Evolutionary conservation across 2,113 vertebrate species (phyloP).

Genomic region (Percina caprodes): DNA sequence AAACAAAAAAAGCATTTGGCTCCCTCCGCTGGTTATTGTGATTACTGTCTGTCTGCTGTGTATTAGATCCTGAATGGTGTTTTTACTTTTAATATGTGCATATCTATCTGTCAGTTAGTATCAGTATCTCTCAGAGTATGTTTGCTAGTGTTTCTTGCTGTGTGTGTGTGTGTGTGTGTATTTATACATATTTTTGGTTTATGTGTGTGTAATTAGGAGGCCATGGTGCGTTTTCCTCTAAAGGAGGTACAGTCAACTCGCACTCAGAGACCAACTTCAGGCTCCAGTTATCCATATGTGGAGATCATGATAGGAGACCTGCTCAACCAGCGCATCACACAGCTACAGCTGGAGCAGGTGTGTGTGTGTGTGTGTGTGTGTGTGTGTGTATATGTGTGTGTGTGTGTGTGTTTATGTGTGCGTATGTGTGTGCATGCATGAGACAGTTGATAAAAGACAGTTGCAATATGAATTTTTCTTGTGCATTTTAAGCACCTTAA

Average conservation of each 20-base stretch:
- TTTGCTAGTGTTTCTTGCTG: background rate
- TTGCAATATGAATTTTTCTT: background rate
- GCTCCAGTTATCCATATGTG: constrained; percentile 94
- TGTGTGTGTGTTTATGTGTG: constrained; percentile 3
- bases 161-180: constrained; percentile 22
- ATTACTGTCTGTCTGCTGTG: background rate
- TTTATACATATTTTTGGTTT: background rate
- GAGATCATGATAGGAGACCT: constrained; percentile 92
- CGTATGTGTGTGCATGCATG: background rate
- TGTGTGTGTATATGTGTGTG: constrained; percentile 70
- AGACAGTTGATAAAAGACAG: background rate
- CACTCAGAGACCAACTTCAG: constrained; percentile 90
- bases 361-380: constrained; percentile 26
- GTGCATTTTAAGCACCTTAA: background rate
- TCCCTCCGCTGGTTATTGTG: constrained; percentile 56
- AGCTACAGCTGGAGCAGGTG: constrained; percentile 97
- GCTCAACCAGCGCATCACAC: constrained; percentile 89
- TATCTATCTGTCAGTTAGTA: background rate
- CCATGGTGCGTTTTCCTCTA: constrained; percentile 89
- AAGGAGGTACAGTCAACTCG: constrained; percentile 94
- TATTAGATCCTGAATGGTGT: background rate
- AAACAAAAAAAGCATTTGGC: constrained; percentile 11
- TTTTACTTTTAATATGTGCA: background rate
- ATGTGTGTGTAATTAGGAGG: constrained; percentile 82
- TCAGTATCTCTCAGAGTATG: background rate